phyloP scores from a whole-genome alignment of 2,888 invertebrate species.

The Phasia obesa region DNA sequence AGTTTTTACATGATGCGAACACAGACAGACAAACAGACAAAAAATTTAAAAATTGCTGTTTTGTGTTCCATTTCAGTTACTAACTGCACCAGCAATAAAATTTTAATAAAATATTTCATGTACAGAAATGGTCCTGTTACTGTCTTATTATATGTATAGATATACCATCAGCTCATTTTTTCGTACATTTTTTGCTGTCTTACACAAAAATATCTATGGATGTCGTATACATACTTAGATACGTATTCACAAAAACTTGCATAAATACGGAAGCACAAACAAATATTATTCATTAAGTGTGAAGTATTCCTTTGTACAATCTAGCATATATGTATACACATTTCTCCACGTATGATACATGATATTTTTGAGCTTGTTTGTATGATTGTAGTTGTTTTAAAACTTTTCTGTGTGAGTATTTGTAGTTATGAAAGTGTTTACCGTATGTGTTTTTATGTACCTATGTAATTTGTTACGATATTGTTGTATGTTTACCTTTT shows the following conservation, averaged over 20 bases:
- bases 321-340: neutral
- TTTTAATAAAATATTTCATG: too few species aligned
- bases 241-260: neutral
- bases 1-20: too few species aligned
- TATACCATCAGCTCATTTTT: slow-evolving; percentile 16
- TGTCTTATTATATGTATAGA: too few species aligned
- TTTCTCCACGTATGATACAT: neutral
- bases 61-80: too few species aligned
- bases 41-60: too few species aligned
- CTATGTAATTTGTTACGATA: slow-evolving; percentile 60
- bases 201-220: neutral
- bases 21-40: too few species aligned
- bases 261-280: neutral
- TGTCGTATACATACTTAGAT: neutral
- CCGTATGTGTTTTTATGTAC: slow-evolving; percentile 37
- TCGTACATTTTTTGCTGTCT: neutral
- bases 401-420: neutral
- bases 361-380: neutral
- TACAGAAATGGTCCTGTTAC: too few species aligned
- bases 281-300: neutral
- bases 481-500: slow-evolving; percentile 64
- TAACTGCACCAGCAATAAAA: too few species aligned
- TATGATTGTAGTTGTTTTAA: slow-evolving; percentile 11
- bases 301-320: neutral
- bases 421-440: too few species aligned